Conservation (phyloP, 2,888 invertebrate species). For the Marasmarcha lunaedactyla region DNA sequence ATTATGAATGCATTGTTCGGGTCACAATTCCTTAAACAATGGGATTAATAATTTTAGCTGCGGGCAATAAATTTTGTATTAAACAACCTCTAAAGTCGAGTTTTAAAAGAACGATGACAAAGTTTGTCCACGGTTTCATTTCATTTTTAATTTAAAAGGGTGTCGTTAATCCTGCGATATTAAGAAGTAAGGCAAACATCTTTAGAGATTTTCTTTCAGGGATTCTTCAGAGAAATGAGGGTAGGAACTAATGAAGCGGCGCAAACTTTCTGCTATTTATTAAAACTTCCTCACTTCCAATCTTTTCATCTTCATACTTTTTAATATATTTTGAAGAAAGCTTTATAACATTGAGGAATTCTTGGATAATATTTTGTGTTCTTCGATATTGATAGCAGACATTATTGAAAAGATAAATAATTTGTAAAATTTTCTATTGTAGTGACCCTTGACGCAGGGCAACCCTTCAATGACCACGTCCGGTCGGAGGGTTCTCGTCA, state of each 20-base stretch:
- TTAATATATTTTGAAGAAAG: too few relatives aligned
- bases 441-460: constrained; percentile 22
- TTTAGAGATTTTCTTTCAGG: constrained; percentile 30
- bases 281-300: constrained; percentile 3
- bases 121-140: constrained; percentile 23
- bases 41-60: constrained; percentile 52
- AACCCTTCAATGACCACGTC: constrained; percentile 39
- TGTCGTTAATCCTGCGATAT: constrained; percentile 61
- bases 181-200: constrained; percentile 44
- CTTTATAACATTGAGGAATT: too few relatives aligned
- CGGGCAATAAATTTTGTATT: constrained; percentile 56
- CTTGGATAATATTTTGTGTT: too few relatives aligned
- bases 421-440: constrained; percentile 5
- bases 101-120: not conserved
- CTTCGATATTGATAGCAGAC: too few relatives aligned
- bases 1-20: constrained; percentile 64
- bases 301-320: constrained; percentile 2
- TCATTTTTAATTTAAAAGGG: constrained; percentile 53
- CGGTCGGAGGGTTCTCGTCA: constrained; percentile 42
- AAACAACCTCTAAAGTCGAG: constrained; percentile 26
- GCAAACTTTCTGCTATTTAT: constrained; percentile 24
- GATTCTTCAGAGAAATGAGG: constrained; percentile 17
- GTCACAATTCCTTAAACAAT: constrained; percentile 57
- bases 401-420: too few relatives aligned
- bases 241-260: constrained; percentile 44